Base-by-base conservation (phyloP, 2,797 vertebrate genomes). In the Coracias cyanogaster region DNA sequence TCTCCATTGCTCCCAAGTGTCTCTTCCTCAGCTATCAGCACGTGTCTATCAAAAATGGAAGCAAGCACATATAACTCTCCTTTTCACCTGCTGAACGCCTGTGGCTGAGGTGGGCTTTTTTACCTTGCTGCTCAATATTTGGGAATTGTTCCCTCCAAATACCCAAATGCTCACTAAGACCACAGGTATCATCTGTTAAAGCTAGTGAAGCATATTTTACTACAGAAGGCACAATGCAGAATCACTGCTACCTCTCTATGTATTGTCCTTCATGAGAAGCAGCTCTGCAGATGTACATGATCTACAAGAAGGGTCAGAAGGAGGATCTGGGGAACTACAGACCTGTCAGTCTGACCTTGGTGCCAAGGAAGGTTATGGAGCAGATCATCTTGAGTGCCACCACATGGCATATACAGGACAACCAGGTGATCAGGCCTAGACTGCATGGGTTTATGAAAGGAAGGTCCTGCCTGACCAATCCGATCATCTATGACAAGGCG, bases 81-180 rank as follows among this genome's bases (percentile, higher is more conserved):
- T 87, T 85, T 41, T 62, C 55, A 69, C 14, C 24, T 31, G 31
- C 15, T 39, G 82, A 77, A 73, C 37, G 18, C 5, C 60, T 43
- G 0, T 28, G 52, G 5, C 3, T 22, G 41, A 65, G 35, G 13
- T 25, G 19, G 2, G 4, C 5, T 1, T 55, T 77, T 51, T 76
- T 17, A 64, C 35, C 12, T 28, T 31, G 19, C 28, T 86, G n/a
- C 7, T 93, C 7, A 2, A 33, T 43, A 31, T 0, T n/a, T 25
- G 9, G 7, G 24, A 80, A 39, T 35, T 33, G 57, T 52, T 69
- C 28, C n/a, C 46, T 82, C 43, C 57, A 66, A 92, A 62, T 16
- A 85, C 14, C 16, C 19, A 37, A 62, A 87, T 15, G 15, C 24
- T 89, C 9, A 0, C n/a, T n/a, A 54, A 73, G n/a, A 66, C 16